phyloP scores from a whole-genome alignment of 1,140 invertebrate genomes.

The Eriosoma lanigerum region DNA sequence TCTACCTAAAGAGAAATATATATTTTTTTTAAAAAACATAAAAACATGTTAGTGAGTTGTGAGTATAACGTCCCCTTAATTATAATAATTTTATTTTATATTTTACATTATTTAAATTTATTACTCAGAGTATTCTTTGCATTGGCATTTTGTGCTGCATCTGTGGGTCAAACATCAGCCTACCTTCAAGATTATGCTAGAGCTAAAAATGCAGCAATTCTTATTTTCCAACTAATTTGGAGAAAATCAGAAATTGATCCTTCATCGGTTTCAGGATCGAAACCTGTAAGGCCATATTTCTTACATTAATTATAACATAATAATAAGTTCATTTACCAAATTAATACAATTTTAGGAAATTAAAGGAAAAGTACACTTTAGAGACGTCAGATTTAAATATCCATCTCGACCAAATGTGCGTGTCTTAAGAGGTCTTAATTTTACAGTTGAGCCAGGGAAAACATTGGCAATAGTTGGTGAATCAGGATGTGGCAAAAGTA shows the following conservation, averaged over 20 bases:
- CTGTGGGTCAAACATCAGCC: constrained; percentile 61
- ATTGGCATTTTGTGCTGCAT: constrained; percentile 59
- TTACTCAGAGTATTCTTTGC: constrained; percentile 60
- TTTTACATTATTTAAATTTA: not conserved
- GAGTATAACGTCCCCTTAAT: too few relatives aligned
- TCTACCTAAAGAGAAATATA: too few relatives aligned
- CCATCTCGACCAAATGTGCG: constrained; percentile 67
- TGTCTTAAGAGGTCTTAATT: constrained; percentile 69
- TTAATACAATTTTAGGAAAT: constrained; percentile 29
- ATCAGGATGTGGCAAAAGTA: constrained; percentile 91
- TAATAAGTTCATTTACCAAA: not conserved
- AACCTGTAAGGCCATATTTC: constrained; percentile 55
- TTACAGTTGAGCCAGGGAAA: constrained; percentile 74
- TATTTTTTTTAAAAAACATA: too few relatives aligned
- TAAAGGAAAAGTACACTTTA: constrained; percentile 71
- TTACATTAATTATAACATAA: not conserved
- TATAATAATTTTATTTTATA: not conserved
- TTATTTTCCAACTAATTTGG: constrained; percentile 62
- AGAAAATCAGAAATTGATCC: constrained; percentile 61
- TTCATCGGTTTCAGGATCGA: constrained; percentile 58
- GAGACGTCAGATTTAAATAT: constrained; percentile 73
- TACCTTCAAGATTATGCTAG: constrained; percentile 66
- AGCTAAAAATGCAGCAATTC: constrained; percentile 64
- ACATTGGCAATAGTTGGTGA: constrained; percentile 87
- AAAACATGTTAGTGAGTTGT: too few relatives aligned